Conservation (phyloP, 2,888 invertebrate genomes). For the Quadroppia sp. region DNA sequence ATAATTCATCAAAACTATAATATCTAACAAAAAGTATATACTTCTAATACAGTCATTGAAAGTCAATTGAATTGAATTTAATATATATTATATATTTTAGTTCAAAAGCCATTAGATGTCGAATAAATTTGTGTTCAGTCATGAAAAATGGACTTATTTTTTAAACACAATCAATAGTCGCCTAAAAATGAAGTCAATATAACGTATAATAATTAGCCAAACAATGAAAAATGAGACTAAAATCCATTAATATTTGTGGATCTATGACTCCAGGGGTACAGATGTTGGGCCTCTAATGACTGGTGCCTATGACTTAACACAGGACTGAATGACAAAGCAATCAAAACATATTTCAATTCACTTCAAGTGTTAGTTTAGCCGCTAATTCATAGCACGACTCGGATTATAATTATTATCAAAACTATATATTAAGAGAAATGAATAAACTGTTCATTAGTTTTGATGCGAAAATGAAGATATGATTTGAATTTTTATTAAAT, state of each 20-base stretch:
- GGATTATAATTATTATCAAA: not conserved
- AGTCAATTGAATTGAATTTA: too few relatives aligned
- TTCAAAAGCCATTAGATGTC: too few relatives aligned
- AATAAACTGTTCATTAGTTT: not conserved
- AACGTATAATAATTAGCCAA: constrained; percentile 24
- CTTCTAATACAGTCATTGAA: too few relatives aligned
- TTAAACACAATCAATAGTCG: not conserved
- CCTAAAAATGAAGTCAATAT: not conserved
- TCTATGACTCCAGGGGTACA: not conserved
- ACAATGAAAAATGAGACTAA: constrained; percentile 25
- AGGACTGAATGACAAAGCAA: constrained; percentile 27
- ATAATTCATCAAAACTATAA: too few relatives aligned
- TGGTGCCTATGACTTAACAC: not conserved
- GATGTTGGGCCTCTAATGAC: not conserved
- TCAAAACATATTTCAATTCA: constrained; percentile 39
- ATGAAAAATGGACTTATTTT: too few relatives aligned
- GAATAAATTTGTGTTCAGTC: too few relatives aligned
- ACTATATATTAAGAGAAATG: not conserved
- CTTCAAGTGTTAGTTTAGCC: constrained; percentile 40
- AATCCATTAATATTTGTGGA: constrained; percentile 11
- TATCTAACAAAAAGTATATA: too few relatives aligned
- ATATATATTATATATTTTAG: too few relatives aligned
- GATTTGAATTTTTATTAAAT: constrained; percentile 29
- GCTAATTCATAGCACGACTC: constrained; percentile 36
- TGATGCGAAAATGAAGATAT: constrained; percentile 13